These are phyloP conservation scores for Latrodectus hesperus DNA, from an alignment of 2,888 invertebrate species.

Conservation along the genomic window DNA sequence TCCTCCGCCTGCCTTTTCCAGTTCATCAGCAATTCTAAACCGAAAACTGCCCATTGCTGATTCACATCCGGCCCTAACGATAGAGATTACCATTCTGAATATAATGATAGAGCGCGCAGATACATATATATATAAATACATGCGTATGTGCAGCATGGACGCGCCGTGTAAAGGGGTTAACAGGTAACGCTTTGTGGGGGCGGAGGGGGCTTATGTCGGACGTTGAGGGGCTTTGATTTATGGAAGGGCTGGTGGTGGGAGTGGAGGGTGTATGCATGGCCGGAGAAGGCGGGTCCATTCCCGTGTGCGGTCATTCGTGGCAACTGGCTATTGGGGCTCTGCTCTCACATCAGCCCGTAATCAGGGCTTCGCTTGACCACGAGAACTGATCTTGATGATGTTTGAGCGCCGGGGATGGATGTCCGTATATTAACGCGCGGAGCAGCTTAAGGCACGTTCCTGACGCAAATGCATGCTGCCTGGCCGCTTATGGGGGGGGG, in stretches of 20 bases:
- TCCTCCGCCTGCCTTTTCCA: conserved; percentile 30
- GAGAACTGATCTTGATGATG: conserved; percentile 64
- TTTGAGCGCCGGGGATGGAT: conserved; percentile 47
- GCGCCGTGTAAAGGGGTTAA: conserved; percentile 60
- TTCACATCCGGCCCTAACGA: conserved; percentile 67
- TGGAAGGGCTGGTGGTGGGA: conserved; percentile 18
- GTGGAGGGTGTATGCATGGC: conserved; percentile 23
- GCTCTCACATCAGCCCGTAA: conserved; percentile 66
- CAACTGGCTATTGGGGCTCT: conserved; percentile 66
- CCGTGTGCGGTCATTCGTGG: conserved; percentile 68
- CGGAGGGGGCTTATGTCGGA: conserved; percentile 25
- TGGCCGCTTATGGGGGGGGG: background rate
- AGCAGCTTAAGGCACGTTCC: conserved; percentile 34
- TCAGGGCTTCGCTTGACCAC: conserved; percentile 60
- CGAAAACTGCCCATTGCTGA: conserved; percentile 69
- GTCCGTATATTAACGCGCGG: conserved; percentile 49
- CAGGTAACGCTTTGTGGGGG: conserved; percentile 59
- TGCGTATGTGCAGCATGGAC: conserved; percentile 12
- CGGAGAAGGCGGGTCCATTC: conserved; percentile 42
- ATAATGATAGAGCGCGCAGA: conserved; percentile 58
- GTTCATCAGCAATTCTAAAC: conserved; percentile 69
- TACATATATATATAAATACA: conserved; percentile 39
- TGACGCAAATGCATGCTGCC: conserved; percentile 17
- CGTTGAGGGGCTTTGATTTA: conserved; percentile 61
- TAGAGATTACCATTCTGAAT: conserved; percentile 68